Evolutionary conservation across 2,888 invertebrate species (phyloP).

Genomic region (Mythimna pallens): DNA sequence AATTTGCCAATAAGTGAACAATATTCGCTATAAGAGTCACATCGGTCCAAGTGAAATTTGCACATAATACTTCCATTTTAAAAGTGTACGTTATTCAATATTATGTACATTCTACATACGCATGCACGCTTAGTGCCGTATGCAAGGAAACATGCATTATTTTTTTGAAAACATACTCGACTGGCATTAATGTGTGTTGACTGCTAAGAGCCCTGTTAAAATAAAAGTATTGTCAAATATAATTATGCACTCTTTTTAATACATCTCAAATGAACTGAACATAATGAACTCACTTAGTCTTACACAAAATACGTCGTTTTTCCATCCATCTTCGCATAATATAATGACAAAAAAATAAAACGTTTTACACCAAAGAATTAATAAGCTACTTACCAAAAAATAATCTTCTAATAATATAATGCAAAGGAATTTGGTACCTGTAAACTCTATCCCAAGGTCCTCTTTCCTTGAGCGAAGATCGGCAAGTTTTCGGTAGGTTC

Average conservation of each 20-base stretch:
- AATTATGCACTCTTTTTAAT: constrained; percentile 82
- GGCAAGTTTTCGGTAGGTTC: constrained; percentile 94
- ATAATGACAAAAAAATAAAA: constrained; percentile 86
- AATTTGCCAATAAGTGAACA: constrained; percentile 76
- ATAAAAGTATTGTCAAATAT: constrained; percentile 89
- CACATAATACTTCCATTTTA: constrained; percentile 77
- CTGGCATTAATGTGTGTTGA: constrained; percentile 91
- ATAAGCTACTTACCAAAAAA: constrained; percentile 84
- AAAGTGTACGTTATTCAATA: constrained; percentile 77
- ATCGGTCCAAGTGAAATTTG: constrained; percentile 75
- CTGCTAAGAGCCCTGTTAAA: constrained; percentile 91
- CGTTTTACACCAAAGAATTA: constrained; percentile 84
- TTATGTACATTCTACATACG: constrained; percentile 85
- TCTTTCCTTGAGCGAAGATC: constrained; percentile 94
- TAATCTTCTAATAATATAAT: constrained; percentile 65
- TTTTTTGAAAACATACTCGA: constrained; percentile 89
- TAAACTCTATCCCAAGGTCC: constrained; percentile 96
- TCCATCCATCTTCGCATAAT: constrained; percentile 90
- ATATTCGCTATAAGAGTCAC: constrained; percentile 73
- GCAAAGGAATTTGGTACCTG: constrained; percentile 86
- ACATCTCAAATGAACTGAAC: constrained; percentile 85
- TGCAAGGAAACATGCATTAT: constrained; percentile 89
- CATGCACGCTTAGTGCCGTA: constrained; percentile 88
- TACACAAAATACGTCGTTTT: constrained; percentile 90
- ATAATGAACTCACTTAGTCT: constrained; percentile 90